These are phyloP conservation scores for Numenius phaeopus DNA, from an alignment of 2,797 vertebrate genomes.

Conservation along the genomic window DNA sequence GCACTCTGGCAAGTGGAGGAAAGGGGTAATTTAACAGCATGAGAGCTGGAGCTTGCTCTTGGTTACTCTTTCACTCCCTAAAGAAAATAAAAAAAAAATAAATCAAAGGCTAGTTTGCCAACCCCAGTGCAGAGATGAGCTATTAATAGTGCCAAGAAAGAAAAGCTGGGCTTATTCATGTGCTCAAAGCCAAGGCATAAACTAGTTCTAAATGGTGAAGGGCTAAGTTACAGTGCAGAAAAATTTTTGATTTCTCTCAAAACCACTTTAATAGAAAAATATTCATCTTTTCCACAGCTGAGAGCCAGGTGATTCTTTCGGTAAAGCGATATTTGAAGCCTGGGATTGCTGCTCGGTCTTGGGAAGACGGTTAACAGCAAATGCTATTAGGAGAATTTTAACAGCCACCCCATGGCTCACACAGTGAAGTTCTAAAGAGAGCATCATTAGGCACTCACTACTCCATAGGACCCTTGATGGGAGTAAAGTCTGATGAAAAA, in stretches of 20 bases:
- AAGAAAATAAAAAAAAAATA: background rate
- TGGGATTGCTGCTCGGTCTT: background rate
- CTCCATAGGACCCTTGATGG: background rate
- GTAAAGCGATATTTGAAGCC: background rate
- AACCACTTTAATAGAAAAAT: background rate
- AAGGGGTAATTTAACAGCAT: background rate
- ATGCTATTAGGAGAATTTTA: background rate
- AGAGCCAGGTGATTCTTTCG: background rate
- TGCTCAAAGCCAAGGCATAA: background rate
- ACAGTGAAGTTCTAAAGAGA: background rate
- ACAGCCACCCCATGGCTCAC: background rate
- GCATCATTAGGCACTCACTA: background rate
- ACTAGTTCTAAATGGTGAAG: background rate
- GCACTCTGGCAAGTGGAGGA: too few species aligned
- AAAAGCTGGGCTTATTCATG: background rate
- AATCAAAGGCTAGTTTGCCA: background rate
- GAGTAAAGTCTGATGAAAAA: background rate
- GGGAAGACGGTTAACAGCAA: background rate
- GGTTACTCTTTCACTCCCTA: background rate
- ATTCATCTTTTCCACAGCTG: background rate
- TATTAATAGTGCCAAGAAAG: background rate
- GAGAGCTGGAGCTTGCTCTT: background rate
- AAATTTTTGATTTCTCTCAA: background rate
- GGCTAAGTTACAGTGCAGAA: background rate
- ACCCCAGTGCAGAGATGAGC: background rate